Evolutionary conservation across 1,140 invertebrate genomes (phyloP).

Genomic region (Nilaparvata lugens): DNA sequence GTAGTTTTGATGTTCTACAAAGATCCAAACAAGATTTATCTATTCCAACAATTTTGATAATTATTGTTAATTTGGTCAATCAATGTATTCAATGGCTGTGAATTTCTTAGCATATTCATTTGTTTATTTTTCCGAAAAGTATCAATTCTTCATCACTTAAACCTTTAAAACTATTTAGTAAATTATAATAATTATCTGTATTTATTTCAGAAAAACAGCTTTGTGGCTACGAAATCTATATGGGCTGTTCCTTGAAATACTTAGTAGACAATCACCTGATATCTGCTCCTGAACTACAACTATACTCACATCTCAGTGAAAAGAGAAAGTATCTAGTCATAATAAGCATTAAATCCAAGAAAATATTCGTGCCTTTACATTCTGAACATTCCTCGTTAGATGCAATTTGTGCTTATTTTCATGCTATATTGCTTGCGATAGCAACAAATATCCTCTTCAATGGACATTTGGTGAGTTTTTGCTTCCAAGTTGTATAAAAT

Average conservation of each 20-base stretch:
- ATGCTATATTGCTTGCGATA: conserved; percentile 39
- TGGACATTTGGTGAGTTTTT: conserved; percentile 10
- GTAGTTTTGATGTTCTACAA: no score
- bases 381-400: conserved; percentile 34
- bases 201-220: conserved; percentile 39
- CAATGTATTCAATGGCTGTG: background rate
- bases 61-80: background rate
- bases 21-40: background rate
- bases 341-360: conserved; percentile 34
- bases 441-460: conserved; percentile 15
- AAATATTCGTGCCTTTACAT: conserved; percentile 39
- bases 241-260: conserved; percentile 43
- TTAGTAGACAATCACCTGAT: conserved; percentile 34
- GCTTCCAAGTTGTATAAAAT: background rate
- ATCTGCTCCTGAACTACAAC: conserved; percentile 29
- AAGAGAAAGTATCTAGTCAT: conserved; percentile 40
- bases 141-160: background rate
- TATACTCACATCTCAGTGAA: conserved; percentile 34
- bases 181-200: background rate
- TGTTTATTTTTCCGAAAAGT: background rate
- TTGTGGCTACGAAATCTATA: conserved; percentile 42
- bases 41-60: background rate
- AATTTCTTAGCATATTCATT: background rate
- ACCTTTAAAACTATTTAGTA: no score
- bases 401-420: conserved; percentile 44